A percentile compares a stretch with the other conserved stretches of the same genome.
phyloP scores from a whole-genome alignment of 2,888 invertebrate species.

The Adelognathus sp. region DNA sequence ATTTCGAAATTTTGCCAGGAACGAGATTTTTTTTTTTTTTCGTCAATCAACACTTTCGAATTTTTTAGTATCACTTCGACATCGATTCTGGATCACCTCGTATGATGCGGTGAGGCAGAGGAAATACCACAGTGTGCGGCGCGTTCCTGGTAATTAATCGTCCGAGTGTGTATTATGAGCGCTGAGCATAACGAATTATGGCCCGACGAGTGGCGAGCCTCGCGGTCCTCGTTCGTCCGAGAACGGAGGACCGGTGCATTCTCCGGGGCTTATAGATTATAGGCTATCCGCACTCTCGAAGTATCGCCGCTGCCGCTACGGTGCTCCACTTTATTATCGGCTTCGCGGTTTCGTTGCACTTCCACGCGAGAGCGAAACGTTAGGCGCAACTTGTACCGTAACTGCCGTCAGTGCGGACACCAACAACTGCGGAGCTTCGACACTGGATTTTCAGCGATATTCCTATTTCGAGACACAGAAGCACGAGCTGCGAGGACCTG shows the following conservation, averaged over 20 bases:
- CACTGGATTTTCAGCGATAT: constrained; percentile 17
- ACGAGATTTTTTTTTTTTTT: too few relatives aligned
- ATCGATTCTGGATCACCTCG: too few relatives aligned
- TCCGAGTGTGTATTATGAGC: constrained; percentile 34
- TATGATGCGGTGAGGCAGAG: not conserved
- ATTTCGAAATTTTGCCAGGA: too few relatives aligned
- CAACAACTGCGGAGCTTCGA: constrained; percentile 4
- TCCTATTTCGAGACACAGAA: constrained; percentile 22
- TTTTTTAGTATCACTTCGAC: too few relatives aligned
- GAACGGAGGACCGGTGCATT: constrained; percentile 7
- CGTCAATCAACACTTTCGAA: too few relatives aligned
- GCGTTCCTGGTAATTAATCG: constrained; percentile 32
- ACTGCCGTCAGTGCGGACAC: not conserved
- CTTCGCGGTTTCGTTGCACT: constrained; percentile 33
- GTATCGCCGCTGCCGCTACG: constrained; percentile 12
- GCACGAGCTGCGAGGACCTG: not conserved
- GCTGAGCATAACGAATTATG: constrained; percentile 48
- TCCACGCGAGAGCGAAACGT: constrained; percentile 25
- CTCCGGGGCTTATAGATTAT: constrained; percentile 27
- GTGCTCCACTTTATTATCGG: constrained; percentile 52
- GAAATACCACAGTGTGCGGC: not conserved
- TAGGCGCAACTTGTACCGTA: constrained; percentile 32
- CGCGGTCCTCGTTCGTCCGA: not conserved
- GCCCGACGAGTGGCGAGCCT: not conserved
- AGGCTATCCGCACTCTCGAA: constrained; percentile 6